These are phyloP conservation scores for Parochlus steinenii DNA, from an alignment of 2,888 invertebrate genomes.

Conservation along the genomic window DNA sequence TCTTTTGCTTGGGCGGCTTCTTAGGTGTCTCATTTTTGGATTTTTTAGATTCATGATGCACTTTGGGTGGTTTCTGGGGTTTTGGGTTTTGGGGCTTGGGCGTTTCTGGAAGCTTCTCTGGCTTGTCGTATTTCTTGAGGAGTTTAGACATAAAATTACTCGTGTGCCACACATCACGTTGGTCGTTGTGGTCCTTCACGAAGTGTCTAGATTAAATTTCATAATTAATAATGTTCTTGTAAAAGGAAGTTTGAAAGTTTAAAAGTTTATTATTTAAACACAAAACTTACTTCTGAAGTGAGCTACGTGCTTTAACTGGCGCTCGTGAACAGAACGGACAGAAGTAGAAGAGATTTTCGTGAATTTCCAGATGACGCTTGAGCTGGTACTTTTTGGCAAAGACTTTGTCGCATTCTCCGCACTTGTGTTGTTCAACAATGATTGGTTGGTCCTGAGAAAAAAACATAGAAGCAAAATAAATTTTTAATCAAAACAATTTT, in stretches of 20 bases:
- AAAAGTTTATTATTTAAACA: no score
- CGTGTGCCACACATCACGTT: constrained; percentile 10
- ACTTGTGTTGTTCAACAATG: constrained; percentile 7
- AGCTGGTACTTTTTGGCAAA: constrained; percentile 12
- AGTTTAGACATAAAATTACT: constrained; percentile 11
- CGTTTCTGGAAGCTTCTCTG: no score
- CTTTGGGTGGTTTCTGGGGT: no score
- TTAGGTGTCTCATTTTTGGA: no score
- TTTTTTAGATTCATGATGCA: no score
- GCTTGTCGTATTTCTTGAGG: constrained; percentile 11
- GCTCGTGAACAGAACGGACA: constrained; percentile 14
- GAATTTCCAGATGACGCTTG: constrained; percentile 13
- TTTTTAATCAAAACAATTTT: no score
- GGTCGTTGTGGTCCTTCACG: constrained; percentile 10
- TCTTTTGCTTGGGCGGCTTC: neutral
- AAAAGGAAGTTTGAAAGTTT: no score
- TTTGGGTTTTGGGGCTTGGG: no score
- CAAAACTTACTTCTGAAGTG: constrained; percentile 12
- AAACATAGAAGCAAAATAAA: no score
- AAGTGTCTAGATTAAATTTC: no score
- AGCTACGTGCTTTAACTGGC: constrained; percentile 12
- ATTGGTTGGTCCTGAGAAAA: no score
- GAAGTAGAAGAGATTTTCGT: constrained; percentile 13
- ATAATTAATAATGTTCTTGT: no score
- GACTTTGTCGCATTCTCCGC: constrained; percentile 11